phyloP scores from a whole-genome alignment of 1,140 invertebrate species.

The Drosophila ogumai region DNA sequence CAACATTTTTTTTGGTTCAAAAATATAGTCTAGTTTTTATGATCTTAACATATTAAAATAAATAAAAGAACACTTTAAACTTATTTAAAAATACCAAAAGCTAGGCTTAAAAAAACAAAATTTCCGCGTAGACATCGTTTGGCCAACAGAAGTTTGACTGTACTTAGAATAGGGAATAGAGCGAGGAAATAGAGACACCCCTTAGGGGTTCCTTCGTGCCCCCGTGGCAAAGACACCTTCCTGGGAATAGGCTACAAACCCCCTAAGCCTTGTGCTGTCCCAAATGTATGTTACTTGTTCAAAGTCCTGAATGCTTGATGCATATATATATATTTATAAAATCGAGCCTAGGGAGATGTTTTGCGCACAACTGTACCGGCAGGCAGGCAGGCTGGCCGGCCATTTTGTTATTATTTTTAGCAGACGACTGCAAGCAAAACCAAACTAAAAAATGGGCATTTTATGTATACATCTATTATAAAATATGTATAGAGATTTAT shows the following conservation, averaged over 20 bases:
- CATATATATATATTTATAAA: slow-evolving; percentile 15
- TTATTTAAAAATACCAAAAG: neutral
- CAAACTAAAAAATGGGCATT: slow-evolving; percentile 72
- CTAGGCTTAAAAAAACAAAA: neutral
- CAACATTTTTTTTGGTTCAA: no score
- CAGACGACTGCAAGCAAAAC: slow-evolving; percentile 56
- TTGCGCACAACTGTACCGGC: slow-evolving; percentile 69
- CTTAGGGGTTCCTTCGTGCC: neutral
- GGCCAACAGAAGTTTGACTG: neutral
- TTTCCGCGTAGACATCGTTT: neutral
- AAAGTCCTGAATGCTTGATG: slow-evolving; percentile 3
- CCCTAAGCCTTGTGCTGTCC: neutral
- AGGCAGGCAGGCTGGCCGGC: neutral
- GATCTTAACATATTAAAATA: no score
- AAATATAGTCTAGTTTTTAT: neutral
- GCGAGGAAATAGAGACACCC: neutral
- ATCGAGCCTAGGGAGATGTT: slow-evolving; percentile 31
- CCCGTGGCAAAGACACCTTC: neutral
- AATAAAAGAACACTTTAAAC: neutral
- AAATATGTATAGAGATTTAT: slow-evolving; percentile 55
- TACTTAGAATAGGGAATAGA: neutral
- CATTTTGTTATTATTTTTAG: slow-evolving; percentile 77
- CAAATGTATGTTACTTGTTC: slow-evolving; percentile 40
- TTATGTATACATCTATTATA: slow-evolving; percentile 46
- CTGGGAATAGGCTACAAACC: neutral